A percentile compares a stretch with the other conserved stretches of the same genome.
Conservation (phyloP, 1,140 invertebrate genomes). For the Phthorimaea operculella region DNA sequence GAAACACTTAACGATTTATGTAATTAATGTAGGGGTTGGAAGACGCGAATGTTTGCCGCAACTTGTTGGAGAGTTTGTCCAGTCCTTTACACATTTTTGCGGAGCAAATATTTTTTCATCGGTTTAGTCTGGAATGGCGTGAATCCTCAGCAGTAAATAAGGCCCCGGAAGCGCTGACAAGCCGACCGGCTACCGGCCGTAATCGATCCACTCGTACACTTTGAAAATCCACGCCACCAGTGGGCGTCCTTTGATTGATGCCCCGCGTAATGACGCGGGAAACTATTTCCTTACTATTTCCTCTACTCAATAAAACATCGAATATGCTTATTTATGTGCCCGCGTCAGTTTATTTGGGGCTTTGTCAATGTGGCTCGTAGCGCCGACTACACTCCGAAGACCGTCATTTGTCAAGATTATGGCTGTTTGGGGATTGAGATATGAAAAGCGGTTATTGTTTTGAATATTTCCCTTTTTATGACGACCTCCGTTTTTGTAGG, state of each 20-base stretch:
- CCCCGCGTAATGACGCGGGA: conserved; percentile 58
- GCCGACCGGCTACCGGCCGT: background rate
- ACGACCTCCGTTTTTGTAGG: conserved; percentile 22
- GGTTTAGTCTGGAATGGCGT: background rate
- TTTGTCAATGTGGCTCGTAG: conserved; percentile 57
- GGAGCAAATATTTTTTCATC: no score
- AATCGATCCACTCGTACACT: conserved; percentile 16
- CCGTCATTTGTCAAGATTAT: conserved; percentile 66
- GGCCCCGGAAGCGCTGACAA: background rate
- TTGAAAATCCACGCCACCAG: conserved; percentile 26
- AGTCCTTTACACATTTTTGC: no score
- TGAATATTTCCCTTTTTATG: conserved; percentile 55
- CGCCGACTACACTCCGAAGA: conserved; percentile 58
- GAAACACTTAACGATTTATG: no score
- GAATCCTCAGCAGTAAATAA: background rate
- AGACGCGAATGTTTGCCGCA: no score
- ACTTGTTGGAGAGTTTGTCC: no score
- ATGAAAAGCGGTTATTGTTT: conserved; percentile 64
- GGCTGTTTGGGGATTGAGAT: conserved; percentile 60
- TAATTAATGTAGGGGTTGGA: no score
- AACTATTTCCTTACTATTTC: conserved; percentile 65
- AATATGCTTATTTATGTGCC: conserved; percentile 64
- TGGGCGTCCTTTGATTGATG: conserved; percentile 57
- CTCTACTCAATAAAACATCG: conserved; percentile 65
- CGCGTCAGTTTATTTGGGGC: conserved; percentile 59